phyloP scores from a whole-genome alignment of 2,888 invertebrate genomes.

The Criorhina ranunculi region DNA sequence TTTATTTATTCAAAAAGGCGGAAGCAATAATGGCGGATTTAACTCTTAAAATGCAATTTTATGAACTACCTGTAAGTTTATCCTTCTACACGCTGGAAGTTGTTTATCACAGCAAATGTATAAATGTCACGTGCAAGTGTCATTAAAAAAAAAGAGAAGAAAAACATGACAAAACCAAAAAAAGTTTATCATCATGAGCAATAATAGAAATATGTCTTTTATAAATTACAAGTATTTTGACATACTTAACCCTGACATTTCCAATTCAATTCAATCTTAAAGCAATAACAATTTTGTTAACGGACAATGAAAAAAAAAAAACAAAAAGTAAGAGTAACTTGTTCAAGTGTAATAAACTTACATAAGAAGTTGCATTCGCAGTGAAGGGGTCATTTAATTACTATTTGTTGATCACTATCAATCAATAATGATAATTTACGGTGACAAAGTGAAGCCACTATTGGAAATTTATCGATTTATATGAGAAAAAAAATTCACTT shows the following conservation, averaged over 20 bases:
- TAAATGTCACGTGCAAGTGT: not conserved
- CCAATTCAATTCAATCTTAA: slow-evolving; percentile 48
- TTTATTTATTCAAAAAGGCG: slow-evolving; percentile 35
- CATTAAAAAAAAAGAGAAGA: slow-evolving; percentile 1
- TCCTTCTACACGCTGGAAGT: not conserved
- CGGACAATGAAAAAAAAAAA: no score
- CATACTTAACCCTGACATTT: slow-evolving; percentile 64
- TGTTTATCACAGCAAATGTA: slow-evolving; percentile 7
- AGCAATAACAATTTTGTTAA: slow-evolving; percentile 44
- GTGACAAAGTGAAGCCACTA: not conserved
- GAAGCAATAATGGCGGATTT: slow-evolving; percentile 36
- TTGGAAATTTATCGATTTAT: not conserved
- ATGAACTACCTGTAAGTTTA: not conserved
- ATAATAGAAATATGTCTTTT: slow-evolving; percentile 37
- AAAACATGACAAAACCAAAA: slow-evolving; percentile 1
- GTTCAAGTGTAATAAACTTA: slow-evolving; percentile 20
- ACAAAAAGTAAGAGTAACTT: slow-evolving; percentile 22
- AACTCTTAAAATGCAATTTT: slow-evolving; percentile 29
- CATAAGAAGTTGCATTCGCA: slow-evolving; percentile 4
- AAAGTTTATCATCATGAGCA: not conserved
- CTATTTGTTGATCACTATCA: slow-evolving; percentile 19
- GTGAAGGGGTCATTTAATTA: slow-evolving; percentile 14
- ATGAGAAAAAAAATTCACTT: not conserved
- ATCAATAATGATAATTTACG: slow-evolving; percentile 10
- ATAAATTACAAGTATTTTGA: slow-evolving; percentile 21